These are phyloP conservation scores for Antheraea pernyi DNA, from an alignment of 1,140 invertebrate species.

Conservation along the genomic window DNA sequence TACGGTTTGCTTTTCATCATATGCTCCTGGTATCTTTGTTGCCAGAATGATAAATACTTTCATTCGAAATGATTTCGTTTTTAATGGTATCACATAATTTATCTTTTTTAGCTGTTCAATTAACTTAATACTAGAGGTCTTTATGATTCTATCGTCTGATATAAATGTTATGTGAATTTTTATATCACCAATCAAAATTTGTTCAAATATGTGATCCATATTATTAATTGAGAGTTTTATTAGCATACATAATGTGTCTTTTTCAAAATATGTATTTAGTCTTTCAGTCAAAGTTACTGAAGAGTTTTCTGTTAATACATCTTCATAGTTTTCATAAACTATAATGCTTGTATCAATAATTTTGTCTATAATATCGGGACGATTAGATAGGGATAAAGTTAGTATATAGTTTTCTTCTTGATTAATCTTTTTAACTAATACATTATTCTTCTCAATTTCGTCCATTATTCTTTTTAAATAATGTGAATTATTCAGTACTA, in stretches of 20 bases:
- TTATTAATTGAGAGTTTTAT: conserved; percentile 36
- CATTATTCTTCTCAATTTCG: conserved; percentile 44
- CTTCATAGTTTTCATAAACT: conserved; percentile 54
- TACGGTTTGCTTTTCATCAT: conserved; percentile 41
- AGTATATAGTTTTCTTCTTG: conserved; percentile 51
- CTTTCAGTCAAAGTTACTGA: conserved; percentile 44
- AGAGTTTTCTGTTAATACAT: conserved; percentile 45
- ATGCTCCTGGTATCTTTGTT: conserved; percentile 43
- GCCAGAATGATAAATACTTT: conserved; percentile 47
- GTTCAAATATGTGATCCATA: conserved; percentile 41
- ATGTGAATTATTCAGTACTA: conserved; percentile 45
- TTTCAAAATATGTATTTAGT: conserved; percentile 43
- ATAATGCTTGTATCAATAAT: conserved; percentile 37
- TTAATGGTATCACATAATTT: conserved; percentile 47
- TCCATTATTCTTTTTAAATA: conserved; percentile 47
- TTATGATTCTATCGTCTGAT: conserved; percentile 38
- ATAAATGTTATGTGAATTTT: conserved; percentile 52
- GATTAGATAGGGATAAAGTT: conserved; percentile 51
- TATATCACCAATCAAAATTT: conserved; percentile 45
- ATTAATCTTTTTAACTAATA: conserved; percentile 39
- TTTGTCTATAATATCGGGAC: conserved; percentile 53
- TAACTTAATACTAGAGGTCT: conserved; percentile 47
- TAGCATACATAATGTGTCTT: conserved; percentile 40
- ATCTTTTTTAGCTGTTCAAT: conserved; percentile 41
- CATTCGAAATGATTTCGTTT: conserved; percentile 32